Evolutionary conservation across 30 jellyfish, hydroid and myxozoan species (phyloP).

Genomic region (Hydra vulgaris): DNA sequence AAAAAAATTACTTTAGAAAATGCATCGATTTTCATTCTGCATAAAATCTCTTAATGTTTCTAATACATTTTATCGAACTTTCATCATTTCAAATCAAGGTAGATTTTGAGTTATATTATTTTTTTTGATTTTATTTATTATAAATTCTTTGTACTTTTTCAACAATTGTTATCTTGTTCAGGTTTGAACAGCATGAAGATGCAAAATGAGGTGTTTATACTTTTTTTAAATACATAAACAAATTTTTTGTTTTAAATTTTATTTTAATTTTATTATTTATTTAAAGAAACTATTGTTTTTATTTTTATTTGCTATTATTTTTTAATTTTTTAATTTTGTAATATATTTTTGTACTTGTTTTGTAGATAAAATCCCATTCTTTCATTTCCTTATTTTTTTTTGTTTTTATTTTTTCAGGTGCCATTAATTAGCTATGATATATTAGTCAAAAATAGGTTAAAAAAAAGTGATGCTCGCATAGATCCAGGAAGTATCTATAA

Average conservation of each 20-base stretch:
- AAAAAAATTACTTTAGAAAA: not conserved
- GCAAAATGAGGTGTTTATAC: not conserved
- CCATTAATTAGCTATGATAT: constrained; percentile 12
- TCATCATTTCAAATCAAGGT: not conserved
- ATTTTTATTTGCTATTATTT: too few species aligned
- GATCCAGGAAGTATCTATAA: constrained; percentile 66
- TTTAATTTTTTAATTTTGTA: too few species aligned
- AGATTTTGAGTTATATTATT: not conserved
- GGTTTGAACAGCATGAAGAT: not conserved
- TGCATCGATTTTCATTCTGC: not conserved
- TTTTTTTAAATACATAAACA: too few species aligned
- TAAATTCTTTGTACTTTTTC: too few species aligned
- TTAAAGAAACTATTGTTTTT: too few species aligned
- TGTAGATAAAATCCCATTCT: too few species aligned
- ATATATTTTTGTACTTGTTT: not conserved
- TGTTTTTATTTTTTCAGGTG: not conserved
- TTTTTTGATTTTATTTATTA: too few species aligned
- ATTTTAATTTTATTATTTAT: too few species aligned
- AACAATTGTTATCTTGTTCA: not conserved
- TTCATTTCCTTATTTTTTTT: not conserved
- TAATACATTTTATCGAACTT: not conserved
- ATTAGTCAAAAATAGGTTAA: constrained; percentile 41
- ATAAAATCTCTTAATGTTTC: not conserved
- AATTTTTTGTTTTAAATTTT: too few species aligned
- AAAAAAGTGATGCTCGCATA: constrained; percentile 49